These are phyloP conservation scores for Noctua janthina DNA, from an alignment of 2,888 invertebrate species.

Conservation along the genomic window DNA sequence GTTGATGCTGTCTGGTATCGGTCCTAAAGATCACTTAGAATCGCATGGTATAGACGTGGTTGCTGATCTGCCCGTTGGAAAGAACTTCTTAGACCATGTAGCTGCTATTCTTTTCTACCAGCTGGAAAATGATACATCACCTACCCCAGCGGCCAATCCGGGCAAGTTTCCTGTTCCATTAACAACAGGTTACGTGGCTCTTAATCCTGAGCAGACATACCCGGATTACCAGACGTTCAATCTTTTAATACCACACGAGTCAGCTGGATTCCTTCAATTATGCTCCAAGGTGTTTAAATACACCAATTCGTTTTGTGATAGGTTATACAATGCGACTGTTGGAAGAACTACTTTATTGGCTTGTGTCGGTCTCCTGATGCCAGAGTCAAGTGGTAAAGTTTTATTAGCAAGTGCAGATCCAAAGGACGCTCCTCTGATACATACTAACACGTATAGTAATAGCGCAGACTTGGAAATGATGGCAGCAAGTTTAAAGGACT, in stretches of 20 bases:
- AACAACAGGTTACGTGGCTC: constrained; percentile 57
- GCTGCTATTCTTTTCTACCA: neutral
- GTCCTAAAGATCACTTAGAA: constrained; percentile 66
- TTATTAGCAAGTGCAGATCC: constrained; percentile 45
- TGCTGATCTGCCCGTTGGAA: constrained; percentile 34
- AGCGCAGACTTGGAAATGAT: constrained; percentile 64
- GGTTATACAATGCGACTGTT: constrained; percentile 44
- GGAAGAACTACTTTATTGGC: constrained; percentile 11
- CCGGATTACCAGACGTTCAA: constrained; percentile 67
- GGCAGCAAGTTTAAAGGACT: constrained; percentile 66
- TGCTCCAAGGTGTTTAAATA: constrained; percentile 65
- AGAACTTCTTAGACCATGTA: constrained; percentile 56
- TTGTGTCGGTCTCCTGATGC: constrained; percentile 7
- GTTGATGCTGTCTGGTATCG: constrained; percentile 75
- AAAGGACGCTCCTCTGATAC: constrained; percentile 54
- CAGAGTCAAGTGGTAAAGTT: constrained; percentile 61
- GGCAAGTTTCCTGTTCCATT: constrained; percentile 55
- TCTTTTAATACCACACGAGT: constrained; percentile 57
- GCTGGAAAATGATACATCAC: constrained; percentile 3
- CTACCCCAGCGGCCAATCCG: neutral
- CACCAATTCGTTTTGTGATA: constrained; percentile 62
- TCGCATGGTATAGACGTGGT: constrained; percentile 64
- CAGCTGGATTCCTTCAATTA: constrained; percentile 56
- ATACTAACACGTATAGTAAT: constrained; percentile 23
- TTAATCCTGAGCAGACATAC: constrained; percentile 53